phyloP scores from a whole-genome alignment of 2,797 vertebrate species.

The Fratercula arctica region DNA sequence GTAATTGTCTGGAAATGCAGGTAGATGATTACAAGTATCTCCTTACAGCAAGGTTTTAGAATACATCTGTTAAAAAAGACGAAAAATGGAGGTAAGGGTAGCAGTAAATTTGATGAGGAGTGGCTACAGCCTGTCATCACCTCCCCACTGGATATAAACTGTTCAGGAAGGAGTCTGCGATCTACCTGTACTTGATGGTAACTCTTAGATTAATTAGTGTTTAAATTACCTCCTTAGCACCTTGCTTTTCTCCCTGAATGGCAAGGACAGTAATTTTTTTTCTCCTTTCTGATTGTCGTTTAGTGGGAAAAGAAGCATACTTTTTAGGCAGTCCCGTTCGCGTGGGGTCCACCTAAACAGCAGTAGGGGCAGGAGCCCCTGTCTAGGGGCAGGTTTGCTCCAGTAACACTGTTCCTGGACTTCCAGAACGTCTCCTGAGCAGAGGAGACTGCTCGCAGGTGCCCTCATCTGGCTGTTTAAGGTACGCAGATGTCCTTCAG shows the following conservation, averaged over 20 bases:
- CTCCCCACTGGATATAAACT: background rate
- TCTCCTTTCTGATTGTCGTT: background rate
- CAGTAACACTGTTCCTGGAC: background rate
- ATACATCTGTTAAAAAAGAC: background rate
- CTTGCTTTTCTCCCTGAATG: background rate
- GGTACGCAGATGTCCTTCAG: background rate
- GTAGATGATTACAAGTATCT: background rate
- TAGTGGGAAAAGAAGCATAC: background rate
- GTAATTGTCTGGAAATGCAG: background rate
- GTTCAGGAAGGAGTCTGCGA: background rate
- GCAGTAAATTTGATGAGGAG: background rate
- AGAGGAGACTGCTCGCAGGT: background rate
- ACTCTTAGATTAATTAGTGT: background rate
- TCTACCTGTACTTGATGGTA: background rate
- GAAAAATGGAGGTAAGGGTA: background rate
- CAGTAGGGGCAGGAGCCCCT: background rate
- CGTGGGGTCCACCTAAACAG: background rate
- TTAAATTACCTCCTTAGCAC: background rate
- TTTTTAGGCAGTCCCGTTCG: background rate
- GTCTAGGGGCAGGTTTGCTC: background rate
- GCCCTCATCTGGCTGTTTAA: background rate
- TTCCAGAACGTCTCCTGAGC: background rate
- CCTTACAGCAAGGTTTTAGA: background rate
- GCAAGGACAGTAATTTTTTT: background rate
- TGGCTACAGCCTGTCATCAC: background rate